These are phyloP conservation scores for Oncorhynchus keta DNA, from an alignment of 2,113 vertebrate species.

Conservation along the genomic window DNA sequence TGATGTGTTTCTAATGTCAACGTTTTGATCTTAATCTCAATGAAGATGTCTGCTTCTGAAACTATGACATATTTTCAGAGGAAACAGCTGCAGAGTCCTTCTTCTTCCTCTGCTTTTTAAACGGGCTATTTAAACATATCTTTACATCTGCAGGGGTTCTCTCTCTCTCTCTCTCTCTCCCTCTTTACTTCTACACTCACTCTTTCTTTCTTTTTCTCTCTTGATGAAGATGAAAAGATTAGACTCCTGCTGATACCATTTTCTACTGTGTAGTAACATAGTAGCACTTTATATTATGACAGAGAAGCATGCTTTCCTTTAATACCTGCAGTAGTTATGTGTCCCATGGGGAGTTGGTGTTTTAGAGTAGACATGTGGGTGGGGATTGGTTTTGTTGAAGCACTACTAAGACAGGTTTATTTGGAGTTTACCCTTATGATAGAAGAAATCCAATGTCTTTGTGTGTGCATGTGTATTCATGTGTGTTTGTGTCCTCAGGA, in stretches of 20 bases:
- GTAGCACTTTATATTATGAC: neutral
- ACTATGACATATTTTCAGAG: too few species aligned
- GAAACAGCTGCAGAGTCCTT: neutral
- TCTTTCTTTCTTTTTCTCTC: neutral
- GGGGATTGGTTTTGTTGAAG: neutral
- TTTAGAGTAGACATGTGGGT: neutral
- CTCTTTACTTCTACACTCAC: too few species aligned
- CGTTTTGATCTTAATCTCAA: too few species aligned
- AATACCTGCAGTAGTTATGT: neutral
- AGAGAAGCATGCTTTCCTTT: neutral
- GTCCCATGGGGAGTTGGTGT: neutral
- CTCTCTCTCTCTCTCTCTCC: neutral
- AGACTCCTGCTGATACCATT: neutral
- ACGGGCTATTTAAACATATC: neutral
- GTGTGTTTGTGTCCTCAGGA: slow-evolving; percentile 76
- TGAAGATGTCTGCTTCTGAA: too few species aligned
- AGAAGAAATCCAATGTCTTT: neutral
- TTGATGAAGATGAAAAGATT: neutral
- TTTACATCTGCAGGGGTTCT: neutral
- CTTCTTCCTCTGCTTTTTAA: neutral
- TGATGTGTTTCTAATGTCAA: too few species aligned
- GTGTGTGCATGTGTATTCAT: slow-evolving; percentile 17
- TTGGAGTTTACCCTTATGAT: neutral
- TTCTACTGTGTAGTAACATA: neutral
- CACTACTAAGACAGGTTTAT: slow-evolving; percentile 21